These are phyloP conservation scores for Camelus dromedarius DNA, from an alignment of 2,113 vertebrate genomes.

Conservation along the genomic window DNA sequence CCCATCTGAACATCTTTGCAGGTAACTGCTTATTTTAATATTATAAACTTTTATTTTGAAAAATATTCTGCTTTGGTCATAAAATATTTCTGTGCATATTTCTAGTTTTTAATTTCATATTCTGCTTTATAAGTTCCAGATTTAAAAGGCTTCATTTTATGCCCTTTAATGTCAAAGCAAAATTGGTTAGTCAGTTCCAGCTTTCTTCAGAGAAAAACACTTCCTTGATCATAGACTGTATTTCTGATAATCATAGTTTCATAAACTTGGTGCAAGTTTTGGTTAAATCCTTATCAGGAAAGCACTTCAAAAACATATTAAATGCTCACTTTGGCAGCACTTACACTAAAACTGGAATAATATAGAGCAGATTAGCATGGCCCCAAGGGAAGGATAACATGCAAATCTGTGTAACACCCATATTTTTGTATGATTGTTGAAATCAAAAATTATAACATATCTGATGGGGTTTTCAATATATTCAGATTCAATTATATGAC, in stretches of 20 bases:
- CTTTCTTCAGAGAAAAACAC: slow-evolving; percentile 3
- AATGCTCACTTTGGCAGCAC: neutral
- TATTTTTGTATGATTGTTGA: neutral
- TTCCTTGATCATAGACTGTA: neutral
- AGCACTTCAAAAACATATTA: neutral
- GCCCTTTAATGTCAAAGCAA: neutral
- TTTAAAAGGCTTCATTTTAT: slow-evolving; percentile 4
- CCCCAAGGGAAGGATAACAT: neutral
- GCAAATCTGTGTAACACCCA: neutral
- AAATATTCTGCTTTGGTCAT: neutral
- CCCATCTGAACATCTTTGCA: neutral
- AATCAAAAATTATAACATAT: neutral
- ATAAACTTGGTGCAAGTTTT: slow-evolving; percentile 13
- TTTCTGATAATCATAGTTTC: neutral
- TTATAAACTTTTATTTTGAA: neutral
- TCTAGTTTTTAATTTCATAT: slow-evolving; percentile 43
- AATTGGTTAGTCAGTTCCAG: neutral
- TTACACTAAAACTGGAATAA: neutral
- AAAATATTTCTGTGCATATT: neutral
- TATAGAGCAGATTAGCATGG: neutral
- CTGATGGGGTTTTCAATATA: neutral
- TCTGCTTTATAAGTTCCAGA: neutral
- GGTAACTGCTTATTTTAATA: neutral
- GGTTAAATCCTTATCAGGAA: slow-evolving; percentile 4
- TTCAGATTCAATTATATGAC: neutral